Conservation (phyloP, 2,113 vertebrate species). For the Cettia cetti region DNA sequence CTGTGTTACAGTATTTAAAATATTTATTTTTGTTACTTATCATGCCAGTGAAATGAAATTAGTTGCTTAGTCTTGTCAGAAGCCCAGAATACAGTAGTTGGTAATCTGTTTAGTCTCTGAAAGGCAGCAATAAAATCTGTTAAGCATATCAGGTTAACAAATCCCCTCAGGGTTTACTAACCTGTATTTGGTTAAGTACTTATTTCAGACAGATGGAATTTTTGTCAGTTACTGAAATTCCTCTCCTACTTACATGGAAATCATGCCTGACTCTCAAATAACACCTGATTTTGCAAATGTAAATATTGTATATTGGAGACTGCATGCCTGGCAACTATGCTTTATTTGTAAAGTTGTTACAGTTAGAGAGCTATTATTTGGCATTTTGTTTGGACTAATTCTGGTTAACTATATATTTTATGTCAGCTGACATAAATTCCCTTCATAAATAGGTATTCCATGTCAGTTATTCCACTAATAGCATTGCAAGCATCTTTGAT, state of each 20-base stretch:
- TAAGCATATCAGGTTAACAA: conserved; percentile 18
- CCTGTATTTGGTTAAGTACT: conserved; percentile 25
- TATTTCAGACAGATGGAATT: conserved; percentile 33
- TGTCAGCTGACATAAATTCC: neutral
- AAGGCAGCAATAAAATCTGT: conserved; percentile 2
- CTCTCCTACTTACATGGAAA: neutral
- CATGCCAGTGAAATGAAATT: neutral
- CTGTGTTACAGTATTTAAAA: neutral
- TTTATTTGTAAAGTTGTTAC: neutral
- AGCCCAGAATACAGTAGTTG: neutral
- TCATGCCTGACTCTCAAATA: neutral
- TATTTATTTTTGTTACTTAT: neutral
- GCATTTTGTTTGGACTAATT: neutral
- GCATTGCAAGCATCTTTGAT: neutral
- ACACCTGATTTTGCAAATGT: neutral
- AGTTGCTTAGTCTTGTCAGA: neutral
- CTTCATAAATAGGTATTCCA: neutral
- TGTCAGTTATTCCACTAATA: neutral
- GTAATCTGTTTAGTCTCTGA: conserved; percentile 4
- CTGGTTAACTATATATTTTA: neutral
- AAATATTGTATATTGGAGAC: neutral
- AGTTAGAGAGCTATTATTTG: neutral
- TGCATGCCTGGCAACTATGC: neutral
- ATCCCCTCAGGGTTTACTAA: neutral
- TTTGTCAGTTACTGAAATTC: conserved; percentile 33